Evolutionary conservation across 2,797 vertebrate species (phyloP), one percentile per base, ranked within the genome.

Genomic region (Peromyscus melanophrys): DNA sequence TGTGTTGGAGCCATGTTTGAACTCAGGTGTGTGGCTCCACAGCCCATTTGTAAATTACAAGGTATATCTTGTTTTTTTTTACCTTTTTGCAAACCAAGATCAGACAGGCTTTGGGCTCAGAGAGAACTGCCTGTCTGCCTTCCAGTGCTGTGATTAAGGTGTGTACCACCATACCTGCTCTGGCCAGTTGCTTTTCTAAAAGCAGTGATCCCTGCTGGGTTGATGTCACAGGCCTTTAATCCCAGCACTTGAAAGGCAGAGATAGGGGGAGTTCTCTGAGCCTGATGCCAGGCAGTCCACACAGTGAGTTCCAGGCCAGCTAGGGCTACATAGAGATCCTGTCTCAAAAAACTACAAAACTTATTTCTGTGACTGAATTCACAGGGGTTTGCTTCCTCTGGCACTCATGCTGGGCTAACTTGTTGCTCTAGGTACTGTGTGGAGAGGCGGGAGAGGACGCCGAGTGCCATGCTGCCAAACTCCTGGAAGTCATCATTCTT

Each of bases 401-500:
- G 0, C 63, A 57, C 52, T 83, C 27, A 23, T 31, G 52, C 43
- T 94, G 75, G 97, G 94, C 86, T 94, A 1, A 89, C 55, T 73
- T 98, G 86, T 86, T 43, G 2, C 90, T 94, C 21, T 94, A 99
- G 99, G 99, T 99, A 4, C 98, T 99, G 73, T 99, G 99, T 37
- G 99, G 99, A 80, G 99, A 99, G 95, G 99, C 99, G 6, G 99
- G 99, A 21, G 99, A 99, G 98, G 99, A 99, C 31, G 99, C 99
- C 0, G 99, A 99, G 90, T 99, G 99, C 96, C 99, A 99, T 2
- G 99, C 99, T 82, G 99, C 99, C 93, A 99, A 99, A 96, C 99
- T 99, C 65, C 96, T 99, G 27, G 99, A 99, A 98, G 99, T 99
- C 91, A 99, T 99, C 98, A 99, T 99, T 98, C 99, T 99, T 96